A percentile compares a stretch with the other conserved stretches of the same genome.
phyloP scores from a whole-genome alignment of 35 echinoderm and acorn worm species.

The Chiridota heheva region DNA sequence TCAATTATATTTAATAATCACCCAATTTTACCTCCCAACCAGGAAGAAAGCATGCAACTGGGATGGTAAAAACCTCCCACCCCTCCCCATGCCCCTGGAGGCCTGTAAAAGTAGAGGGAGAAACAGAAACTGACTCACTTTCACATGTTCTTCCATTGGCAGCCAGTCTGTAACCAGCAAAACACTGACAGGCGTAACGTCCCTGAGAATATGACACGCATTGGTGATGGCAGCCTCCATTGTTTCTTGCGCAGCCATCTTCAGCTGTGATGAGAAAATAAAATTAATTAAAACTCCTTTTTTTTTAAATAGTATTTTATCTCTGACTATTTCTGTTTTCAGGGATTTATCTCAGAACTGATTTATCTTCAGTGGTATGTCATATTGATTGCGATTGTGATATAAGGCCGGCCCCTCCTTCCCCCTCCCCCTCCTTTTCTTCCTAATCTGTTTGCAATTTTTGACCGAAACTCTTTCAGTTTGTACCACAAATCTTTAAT shows the following conservation, averaged over 20 bases:
- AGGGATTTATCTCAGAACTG: too few species aligned
- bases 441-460: too few species aligned
- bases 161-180: constrained; percentile 69
- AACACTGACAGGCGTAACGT: constrained; percentile 69
- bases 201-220: constrained; percentile 73
- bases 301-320: too few species aligned
- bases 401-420: too few species aligned
- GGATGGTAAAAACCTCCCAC: neutral
- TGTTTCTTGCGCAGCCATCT: constrained; percentile 75
- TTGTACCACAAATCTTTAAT: too few species aligned
- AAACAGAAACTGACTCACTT: constrained; percentile 62
- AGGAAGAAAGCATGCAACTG: neutral
- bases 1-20: neutral
- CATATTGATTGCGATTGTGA: too few species aligned
- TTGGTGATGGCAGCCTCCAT: constrained; percentile 88
- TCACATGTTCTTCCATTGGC: constrained; percentile 56
- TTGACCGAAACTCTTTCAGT: too few species aligned
- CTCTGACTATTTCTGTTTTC: too few species aligned
- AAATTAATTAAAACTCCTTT: too few species aligned
- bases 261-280: constrained; percentile 49
- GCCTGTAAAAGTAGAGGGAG: too few species aligned
- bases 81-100: neutral
- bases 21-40: neutral
- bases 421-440: too few species aligned
- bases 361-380: too few species aligned